Conservation (phyloP, 2,888 invertebrate genomes). For the Pinctada fucata region DNA sequence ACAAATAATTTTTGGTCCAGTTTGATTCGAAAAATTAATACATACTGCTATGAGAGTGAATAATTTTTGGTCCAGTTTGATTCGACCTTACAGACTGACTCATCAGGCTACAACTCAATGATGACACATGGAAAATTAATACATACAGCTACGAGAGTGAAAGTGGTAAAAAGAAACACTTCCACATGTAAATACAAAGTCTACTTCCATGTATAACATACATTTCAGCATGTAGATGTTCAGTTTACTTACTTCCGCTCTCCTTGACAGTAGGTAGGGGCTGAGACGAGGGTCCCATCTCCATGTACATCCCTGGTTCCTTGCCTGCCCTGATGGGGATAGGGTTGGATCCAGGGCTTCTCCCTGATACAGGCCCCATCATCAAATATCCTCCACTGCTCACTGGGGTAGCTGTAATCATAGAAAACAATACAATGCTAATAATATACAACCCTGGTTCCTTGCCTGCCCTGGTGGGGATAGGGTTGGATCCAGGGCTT, state of each 20-base stretch:
- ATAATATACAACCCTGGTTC: slow-evolving; percentile 29
- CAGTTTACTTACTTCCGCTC: slow-evolving; percentile 63
- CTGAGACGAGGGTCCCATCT: slow-evolving; percentile 81
- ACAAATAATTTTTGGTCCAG: too few species aligned
- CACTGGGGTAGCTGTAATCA: slow-evolving; percentile 8
- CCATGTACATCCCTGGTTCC: slow-evolving; percentile 51
- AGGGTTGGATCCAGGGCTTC: slow-evolving; percentile 41
- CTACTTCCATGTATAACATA: too few species aligned
- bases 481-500: slow-evolving; percentile 43
- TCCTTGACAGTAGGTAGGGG: slow-evolving; percentile 68
- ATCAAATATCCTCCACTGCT: slow-evolving; percentile 48
- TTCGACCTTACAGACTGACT: slow-evolving; percentile 64
- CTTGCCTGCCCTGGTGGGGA: slow-evolving; percentile 52
- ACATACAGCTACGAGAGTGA: too few species aligned
- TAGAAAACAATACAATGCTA: background rate
- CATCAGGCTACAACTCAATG: slow-evolving; percentile 55
- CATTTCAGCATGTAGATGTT: too few species aligned
- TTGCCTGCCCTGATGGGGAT: slow-evolving; percentile 53
- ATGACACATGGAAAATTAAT: too few species aligned
- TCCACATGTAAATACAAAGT: too few species aligned
- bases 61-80: too few species aligned
- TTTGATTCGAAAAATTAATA: too few species aligned
- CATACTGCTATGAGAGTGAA: too few species aligned
- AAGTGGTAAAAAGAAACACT: too few species aligned
- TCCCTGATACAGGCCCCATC: slow-evolving; percentile 45